Conservation (phyloP, 2,888 invertebrate species). For the Eupithecia pulchellata region DNA sequence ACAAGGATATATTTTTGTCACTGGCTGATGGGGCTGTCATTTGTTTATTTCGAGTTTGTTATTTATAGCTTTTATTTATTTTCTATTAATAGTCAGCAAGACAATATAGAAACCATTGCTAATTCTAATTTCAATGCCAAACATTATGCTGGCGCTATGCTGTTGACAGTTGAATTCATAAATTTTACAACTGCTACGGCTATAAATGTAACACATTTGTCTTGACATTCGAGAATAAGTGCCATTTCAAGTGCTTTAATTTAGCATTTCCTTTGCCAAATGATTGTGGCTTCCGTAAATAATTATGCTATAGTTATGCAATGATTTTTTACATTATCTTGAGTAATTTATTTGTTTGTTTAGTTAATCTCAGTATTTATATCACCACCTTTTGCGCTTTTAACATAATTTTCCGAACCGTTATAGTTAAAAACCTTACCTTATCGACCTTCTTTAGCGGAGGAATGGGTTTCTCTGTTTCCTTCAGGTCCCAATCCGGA, state of each 20-base stretch:
- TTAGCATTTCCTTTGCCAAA: conserved; percentile 2
- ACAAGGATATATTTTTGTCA: conserved; percentile 16
- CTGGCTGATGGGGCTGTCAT: conserved; percentile 66
- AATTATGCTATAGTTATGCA: neutral
- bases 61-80: conserved; percentile 40
- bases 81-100: conserved; percentile 52
- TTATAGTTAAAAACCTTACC: conserved; percentile 85
- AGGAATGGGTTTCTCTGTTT: conserved; percentile 94
- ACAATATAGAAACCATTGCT: conserved; percentile 54
- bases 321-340: conserved; percentile 49
- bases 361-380: conserved; percentile 57
- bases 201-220: conserved; percentile 22
- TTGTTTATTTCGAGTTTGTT: conserved; percentile 45
- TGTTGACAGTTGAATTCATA: conserved; percentile 32
- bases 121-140: conserved; percentile 40
- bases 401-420: conserved; percentile 15
- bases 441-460: conserved; percentile 96
- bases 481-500: conserved; percentile 97
- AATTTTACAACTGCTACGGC: conserved; percentile 33
- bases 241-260: conserved; percentile 5
- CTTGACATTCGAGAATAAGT: conserved; percentile 3
- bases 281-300: neutral
- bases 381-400: conserved; percentile 64
- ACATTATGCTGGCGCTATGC: conserved; percentile 31
- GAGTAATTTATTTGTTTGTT: conserved; percentile 45